A percentile compares a stretch with the other conserved stretches of the same genome.
phyloP scores from a whole-genome alignment of 2,797 vertebrate species.

The Oophaga sylvatica region DNA sequence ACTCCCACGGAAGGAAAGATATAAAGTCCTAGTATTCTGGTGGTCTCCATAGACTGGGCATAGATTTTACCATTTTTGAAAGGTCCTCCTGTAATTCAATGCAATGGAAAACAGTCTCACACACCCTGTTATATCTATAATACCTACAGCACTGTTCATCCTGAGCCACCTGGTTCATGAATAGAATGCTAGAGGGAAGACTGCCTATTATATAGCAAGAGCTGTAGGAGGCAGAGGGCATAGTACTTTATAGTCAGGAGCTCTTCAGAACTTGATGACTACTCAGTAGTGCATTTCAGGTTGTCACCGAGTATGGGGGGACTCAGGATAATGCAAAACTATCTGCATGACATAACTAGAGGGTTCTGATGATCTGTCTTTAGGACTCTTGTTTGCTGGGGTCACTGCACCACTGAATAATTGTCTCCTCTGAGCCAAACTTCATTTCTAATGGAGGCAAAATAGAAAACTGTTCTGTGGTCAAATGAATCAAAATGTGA shows the following conservation, averaged over 20 bases:
- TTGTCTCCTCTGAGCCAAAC: too few species aligned
- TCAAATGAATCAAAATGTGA: too few species aligned
- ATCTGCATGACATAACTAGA: too few species aligned
- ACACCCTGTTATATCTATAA: not conserved
- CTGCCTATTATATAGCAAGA: not conserved
- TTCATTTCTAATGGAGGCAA: too few species aligned
- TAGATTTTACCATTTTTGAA: too few species aligned
- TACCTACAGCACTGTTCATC: not conserved
- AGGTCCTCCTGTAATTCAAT: not conserved
- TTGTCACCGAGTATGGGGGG: too few species aligned
- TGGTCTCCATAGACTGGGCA: not conserved
- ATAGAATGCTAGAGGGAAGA: not conserved
- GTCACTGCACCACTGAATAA: too few species aligned
- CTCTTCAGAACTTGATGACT: not conserved
- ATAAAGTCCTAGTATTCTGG: not conserved
- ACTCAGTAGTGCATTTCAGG: not conserved
- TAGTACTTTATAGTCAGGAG: not conserved
- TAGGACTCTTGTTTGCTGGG: too few species aligned
- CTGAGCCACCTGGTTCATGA: not conserved
- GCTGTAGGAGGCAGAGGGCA: not conserved
- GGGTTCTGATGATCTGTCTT: too few species aligned
- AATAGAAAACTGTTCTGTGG: too few species aligned
- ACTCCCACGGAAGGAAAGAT: not conserved
- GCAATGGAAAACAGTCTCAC: not conserved
- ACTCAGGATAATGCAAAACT: too few species aligned